Base-by-base conservation (phyloP, 2,888 invertebrate genomes). In the Standfussiana lucernea region DNA sequence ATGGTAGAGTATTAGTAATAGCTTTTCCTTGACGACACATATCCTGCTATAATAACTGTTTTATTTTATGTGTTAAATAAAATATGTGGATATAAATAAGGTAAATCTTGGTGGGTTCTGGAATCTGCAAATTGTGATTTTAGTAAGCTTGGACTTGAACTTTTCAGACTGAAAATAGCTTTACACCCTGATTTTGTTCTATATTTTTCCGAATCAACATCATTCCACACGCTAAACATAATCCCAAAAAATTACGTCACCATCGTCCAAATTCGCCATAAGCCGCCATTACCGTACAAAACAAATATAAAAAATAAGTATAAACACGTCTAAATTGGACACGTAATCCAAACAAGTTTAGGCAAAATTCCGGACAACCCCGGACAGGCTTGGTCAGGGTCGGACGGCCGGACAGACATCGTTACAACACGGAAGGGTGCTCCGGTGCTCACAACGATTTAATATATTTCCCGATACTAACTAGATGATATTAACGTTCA, bases 321-420 rank as follows among this genome's bases (percentile, higher is more conserved):
- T 68, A 85, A 79, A 73, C 80, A 85, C 84, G 79, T 72, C 64
- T 72, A 86, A 88, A 86, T 88, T 83, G 89, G 82, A 87, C 89
- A 86, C 86, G 88, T 92, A 90, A 86, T 88, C 89, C 89, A 90
- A 92, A 93, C 91, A 90, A 90, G 90, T 92, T 92, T 91, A 92
- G 90, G 83, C 81, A 81, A 87, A 88, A 85, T 83, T 83, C 89
- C 84, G 86, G 82, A 83, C 72, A 65, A 64, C 77, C 77, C 88
- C 82, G 86, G 77, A 83, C 71, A 69, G 61, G 80, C 74, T 53
- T 45, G 77, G 74, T 61, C 79, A 75, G 76, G 80, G 78, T 83
- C 77, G 84, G 83, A 62, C 79, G 84, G 80, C 87, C 84, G 86
- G 84, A 86, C 88, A 85, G 86, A 71, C 90, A 88, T 91, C 92